Evolutionary conservation across 2,113 vertebrate species (phyloP).

Genomic region (Albula goreensis): DNA sequence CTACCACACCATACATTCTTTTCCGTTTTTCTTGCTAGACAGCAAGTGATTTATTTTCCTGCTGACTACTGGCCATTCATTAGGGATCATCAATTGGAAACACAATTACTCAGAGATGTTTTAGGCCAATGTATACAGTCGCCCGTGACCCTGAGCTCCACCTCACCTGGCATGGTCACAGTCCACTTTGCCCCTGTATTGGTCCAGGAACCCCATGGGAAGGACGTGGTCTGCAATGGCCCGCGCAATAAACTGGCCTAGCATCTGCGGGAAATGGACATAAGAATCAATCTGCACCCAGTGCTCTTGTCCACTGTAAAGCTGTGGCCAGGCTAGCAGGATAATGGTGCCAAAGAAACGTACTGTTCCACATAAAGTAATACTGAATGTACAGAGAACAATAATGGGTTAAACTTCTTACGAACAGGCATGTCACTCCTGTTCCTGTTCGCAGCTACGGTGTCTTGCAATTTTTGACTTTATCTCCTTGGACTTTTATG

Average conservation of each 20-base stretch:
- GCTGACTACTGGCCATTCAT: too few relatives aligned
- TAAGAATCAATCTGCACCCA: not conserved
- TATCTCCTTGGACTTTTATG: too few relatives aligned
- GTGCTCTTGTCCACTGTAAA: too few relatives aligned
- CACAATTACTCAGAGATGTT: not conserved
- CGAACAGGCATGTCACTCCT: too few relatives aligned
- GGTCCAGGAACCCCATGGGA: conserved; percentile 76
- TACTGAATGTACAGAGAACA: not conserved
- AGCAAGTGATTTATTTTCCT: too few relatives aligned
- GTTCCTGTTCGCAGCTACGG: too few relatives aligned
- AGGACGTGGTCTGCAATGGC: conserved; percentile 83
- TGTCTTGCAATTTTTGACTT: too few relatives aligned
- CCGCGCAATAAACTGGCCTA: conserved; percentile 84
- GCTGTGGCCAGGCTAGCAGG: too few relatives aligned
- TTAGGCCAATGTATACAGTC: not conserved
- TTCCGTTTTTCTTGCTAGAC: too few relatives aligned
- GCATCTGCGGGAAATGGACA: conserved; percentile 67
- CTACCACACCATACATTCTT: too few relatives aligned
- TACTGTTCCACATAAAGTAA: not conserved
- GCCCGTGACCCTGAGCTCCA: not conserved
- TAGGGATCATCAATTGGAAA: too few relatives aligned
- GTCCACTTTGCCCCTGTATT: conserved; percentile 82
- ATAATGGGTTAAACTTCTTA: not conserved
- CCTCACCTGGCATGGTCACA: conserved; percentile 80
- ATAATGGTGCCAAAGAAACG: too few relatives aligned